Percentiles rank a stretch among this genome's conserved stretches.
These are phyloP conservation scores for Muscicapa striata DNA, from an alignment of 2,797 vertebrate species.

Conservation along the genomic window DNA sequence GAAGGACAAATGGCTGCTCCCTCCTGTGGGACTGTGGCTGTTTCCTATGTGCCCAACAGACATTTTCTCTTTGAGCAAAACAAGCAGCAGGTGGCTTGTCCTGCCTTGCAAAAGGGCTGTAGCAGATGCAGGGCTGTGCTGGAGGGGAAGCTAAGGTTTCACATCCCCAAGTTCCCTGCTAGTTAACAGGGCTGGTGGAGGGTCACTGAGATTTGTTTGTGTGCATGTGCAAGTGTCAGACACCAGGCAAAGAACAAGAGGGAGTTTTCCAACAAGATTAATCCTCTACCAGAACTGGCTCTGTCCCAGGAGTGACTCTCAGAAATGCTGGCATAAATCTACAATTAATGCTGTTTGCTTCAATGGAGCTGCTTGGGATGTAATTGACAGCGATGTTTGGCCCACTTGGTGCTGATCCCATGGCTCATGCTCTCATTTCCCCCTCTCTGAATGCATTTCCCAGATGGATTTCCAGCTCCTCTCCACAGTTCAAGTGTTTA, in stretches of 20 bases:
- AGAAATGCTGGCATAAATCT: slow-evolving; percentile 5
- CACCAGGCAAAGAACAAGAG: not conserved
- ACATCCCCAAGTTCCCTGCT: slow-evolving; percentile 10
- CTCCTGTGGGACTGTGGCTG: not conserved
- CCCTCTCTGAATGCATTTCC: not conserved
- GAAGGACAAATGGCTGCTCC: not conserved
- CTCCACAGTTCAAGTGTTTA: not conserved
- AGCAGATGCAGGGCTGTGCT: slow-evolving; percentile 52
- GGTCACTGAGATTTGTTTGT: not conserved
- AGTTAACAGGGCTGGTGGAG: not conserved
- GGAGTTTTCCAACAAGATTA: slow-evolving; percentile 18
- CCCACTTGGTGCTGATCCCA: slow-evolving; percentile 15
- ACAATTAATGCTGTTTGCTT: slow-evolving; percentile 9
- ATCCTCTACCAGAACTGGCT: slow-evolving; percentile 37
- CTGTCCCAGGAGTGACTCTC: not conserved
- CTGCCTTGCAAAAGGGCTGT: not conserved
- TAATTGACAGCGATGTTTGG: not conserved
- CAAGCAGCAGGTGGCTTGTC: slow-evolving; percentile 53
- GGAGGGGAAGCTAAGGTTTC: slow-evolving; percentile 50
- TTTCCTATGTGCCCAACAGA: slow-evolving; percentile 14
- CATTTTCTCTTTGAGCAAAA: slow-evolving; percentile 46
- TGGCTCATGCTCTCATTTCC: slow-evolving; percentile 8
- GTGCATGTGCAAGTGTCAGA: not conserved
- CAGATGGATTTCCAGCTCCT: not conserved
- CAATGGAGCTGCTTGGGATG: not conserved